A percentile compares a stretch with the other conserved stretches of the same genome.
Conservation (phyloP, 2,113 vertebrate species). For the Aspidoscelis tigris region DNA sequence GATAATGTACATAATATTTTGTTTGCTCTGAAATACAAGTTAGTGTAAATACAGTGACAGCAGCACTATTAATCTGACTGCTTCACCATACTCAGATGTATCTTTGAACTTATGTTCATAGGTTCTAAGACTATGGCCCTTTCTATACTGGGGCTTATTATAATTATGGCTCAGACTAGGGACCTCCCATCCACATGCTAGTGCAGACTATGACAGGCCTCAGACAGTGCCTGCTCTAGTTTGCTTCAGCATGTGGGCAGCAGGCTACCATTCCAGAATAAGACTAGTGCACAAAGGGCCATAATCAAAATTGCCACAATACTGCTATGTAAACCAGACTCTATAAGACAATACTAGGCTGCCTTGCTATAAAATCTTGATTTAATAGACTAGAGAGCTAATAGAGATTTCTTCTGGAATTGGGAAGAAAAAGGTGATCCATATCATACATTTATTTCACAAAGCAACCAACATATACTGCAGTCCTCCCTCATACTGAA, state of each 20-base stretch:
- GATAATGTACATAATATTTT: background rate
- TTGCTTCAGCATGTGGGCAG: too few species aligned
- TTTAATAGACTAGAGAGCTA: too few species aligned
- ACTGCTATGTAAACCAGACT: background rate
- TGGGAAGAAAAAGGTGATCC: background rate
- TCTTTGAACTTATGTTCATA: background rate
- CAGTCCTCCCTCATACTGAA: background rate
- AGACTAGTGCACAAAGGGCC: too few species aligned
- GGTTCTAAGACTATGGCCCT: background rate
- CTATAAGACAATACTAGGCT: too few species aligned
- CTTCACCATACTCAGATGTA: background rate
- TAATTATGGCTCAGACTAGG: too few species aligned
- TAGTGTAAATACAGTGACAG: background rate
- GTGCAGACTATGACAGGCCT: too few species aligned
- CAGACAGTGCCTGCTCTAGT: too few species aligned
- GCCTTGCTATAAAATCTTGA: too few species aligned
- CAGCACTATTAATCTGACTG: background rate
- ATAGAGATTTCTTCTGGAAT: background rate
- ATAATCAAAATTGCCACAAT: background rate
- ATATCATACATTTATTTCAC: background rate
- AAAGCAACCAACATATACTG: background rate
- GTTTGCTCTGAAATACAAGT: background rate
- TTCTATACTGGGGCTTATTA: too few species aligned
- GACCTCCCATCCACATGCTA: too few species aligned
- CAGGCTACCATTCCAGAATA: too few species aligned